These are phyloP conservation scores for Picathartes gymnocephalus DNA, from an alignment of 2,113 vertebrate genomes.

Conservation along the genomic window DNA sequence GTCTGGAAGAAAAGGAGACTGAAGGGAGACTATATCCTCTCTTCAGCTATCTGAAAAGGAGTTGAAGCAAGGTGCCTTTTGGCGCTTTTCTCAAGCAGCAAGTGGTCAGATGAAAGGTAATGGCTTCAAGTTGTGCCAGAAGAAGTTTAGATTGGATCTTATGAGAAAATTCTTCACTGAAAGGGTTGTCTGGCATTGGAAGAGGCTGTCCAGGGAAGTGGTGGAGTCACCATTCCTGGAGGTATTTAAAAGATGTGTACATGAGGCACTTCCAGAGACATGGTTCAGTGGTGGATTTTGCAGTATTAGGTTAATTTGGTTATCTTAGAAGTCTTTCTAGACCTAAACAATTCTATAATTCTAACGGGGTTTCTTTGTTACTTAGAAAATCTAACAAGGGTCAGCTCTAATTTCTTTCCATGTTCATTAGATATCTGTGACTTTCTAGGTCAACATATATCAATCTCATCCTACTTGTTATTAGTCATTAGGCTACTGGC, in stretches of 20 bases:
- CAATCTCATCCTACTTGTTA: not conserved
- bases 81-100: not conserved
- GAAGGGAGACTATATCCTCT: not conserved
- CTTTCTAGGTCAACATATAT: not conserved
- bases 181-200: not conserved
- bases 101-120: not conserved
- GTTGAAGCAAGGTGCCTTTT: not conserved
- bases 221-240: not conserved
- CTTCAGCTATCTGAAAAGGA: not conserved
- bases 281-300: not conserved
- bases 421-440: not conserved
- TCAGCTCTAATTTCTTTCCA: not conserved
- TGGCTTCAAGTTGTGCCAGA: not conserved
- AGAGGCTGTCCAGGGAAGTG: not conserved
- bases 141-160: not conserved
- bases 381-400: not conserved
- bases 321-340: not conserved
- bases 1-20: not conserved
- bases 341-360: not conserved
- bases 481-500: not conserved
- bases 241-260: not conserved
- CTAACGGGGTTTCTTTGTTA: not conserved
- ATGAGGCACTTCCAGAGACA: not conserved
- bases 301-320: not conserved
- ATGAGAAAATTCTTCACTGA: not conserved